These are phyloP conservation scores for Lamellibrachia luymesi DNA, from an alignment of 1,140 invertebrate species.

Conservation along the genomic window DNA sequence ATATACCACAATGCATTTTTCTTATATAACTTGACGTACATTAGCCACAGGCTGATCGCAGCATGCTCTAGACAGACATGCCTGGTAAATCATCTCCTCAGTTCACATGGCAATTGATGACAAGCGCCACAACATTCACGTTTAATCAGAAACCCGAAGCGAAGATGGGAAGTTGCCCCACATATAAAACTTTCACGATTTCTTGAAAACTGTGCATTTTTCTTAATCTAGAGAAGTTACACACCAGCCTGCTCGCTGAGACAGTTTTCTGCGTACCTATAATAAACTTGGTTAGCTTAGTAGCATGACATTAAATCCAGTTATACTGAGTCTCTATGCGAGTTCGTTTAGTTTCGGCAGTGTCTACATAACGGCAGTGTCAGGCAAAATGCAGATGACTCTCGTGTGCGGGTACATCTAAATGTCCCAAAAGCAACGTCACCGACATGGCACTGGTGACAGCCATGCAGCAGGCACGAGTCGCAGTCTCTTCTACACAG, in stretches of 20 bases:
- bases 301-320: neutral
- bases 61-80: no score
- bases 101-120: no score
- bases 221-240: neutral
- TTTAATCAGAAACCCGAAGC: neutral
- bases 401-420: neutral
- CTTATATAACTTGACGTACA: neutral
- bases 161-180: neutral
- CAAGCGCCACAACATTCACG: neutral
- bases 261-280: neutral
- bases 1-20: neutral
- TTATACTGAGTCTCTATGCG: neutral
- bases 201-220: neutral
- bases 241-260: neutral
- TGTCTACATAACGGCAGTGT: neutral
- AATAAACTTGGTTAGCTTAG: neutral
- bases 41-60: no score
- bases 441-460: neutral
- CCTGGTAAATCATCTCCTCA: no score
- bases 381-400: neutral
- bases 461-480: neutral
- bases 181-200: neutral
- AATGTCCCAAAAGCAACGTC: neutral
- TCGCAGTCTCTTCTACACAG: neutral
- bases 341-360: neutral